Conservation (phyloP, 2,113 vertebrate species). For the Syngnathus floridae region DNA sequence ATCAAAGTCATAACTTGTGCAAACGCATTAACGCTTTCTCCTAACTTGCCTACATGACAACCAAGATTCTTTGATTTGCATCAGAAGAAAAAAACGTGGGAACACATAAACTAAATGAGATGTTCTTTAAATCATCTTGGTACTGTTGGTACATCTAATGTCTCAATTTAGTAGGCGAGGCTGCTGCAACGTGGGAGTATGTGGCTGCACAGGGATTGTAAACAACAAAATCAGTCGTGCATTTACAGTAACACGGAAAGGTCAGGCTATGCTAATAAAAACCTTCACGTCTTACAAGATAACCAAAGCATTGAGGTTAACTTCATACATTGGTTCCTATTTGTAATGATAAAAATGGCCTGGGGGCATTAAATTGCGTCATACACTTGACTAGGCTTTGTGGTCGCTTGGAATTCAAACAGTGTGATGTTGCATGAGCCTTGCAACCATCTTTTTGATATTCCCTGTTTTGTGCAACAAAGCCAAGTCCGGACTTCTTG, state of each 20-base stretch:
- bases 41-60: slow-evolving; percentile 6
- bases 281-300: slow-evolving; percentile 13
- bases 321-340: slow-evolving; percentile 19
- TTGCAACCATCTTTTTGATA: background rate
- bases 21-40: background rate
- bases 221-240: background rate
- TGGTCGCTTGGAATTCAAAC: slow-evolving; percentile 7
- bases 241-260: slow-evolving; percentile 18
- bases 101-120: slow-evolving; percentile 31
- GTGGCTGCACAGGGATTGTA: background rate
- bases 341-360: slow-evolving; percentile 8
- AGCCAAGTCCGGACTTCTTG: background rate
- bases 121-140: slow-evolving; percentile 42
- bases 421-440: slow-evolving; percentile 2
- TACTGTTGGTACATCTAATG: slow-evolving; percentile 29
- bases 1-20: background rate
- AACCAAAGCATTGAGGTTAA: slow-evolving; percentile 1
- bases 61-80: background rate
- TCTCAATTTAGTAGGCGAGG: slow-evolving; percentile 18
- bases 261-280: slow-evolving; percentile 15
- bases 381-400: background rate
- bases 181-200: slow-evolving; percentile 1
- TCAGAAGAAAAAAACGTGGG: slow-evolving; percentile 23
- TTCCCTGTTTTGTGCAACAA: slow-evolving; percentile 5
- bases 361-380: background rate